Evolutionary conservation across 2,113 vertebrate genomes (phyloP).

Genomic region (Centropristis striata): DNA sequence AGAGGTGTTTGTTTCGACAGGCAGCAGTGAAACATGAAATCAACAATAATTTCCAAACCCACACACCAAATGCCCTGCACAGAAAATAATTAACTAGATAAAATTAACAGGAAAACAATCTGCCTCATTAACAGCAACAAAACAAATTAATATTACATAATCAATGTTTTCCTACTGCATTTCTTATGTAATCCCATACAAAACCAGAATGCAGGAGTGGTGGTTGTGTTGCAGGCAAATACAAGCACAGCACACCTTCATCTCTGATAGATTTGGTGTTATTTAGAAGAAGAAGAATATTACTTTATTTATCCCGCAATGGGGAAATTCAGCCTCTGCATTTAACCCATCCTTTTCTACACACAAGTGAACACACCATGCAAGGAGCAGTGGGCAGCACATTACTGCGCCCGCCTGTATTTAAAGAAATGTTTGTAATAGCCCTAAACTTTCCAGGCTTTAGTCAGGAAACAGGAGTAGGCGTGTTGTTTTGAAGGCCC

Average conservation of each 20-base stretch:
- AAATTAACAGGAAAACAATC: neutral
- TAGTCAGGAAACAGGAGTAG: slow-evolving; percentile 51
- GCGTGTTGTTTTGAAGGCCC: slow-evolving; percentile 56
- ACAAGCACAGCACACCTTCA: neutral
- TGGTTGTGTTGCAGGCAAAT: slow-evolving; percentile 1
- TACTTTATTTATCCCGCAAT: too few species aligned
- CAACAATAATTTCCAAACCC: slow-evolving; percentile 21
- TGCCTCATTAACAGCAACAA: neutral
- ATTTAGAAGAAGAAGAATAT: too few species aligned
- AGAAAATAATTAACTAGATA: neutral
- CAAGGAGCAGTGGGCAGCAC: too few species aligned
- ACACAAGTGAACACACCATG: too few species aligned
- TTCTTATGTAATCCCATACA: neutral
- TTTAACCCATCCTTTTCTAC: too few species aligned
- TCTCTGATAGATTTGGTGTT: slow-evolving; percentile 5
- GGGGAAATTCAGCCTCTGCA: too few species aligned
- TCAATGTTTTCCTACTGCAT: neutral
- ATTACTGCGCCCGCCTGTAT: too few species aligned
- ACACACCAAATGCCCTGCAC: neutral
- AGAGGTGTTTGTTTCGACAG: slow-evolving; percentile 24
- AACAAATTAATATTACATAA: neutral
- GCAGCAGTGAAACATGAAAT: neutral
- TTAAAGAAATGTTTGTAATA: slow-evolving; percentile 41
- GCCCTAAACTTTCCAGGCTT: slow-evolving; percentile 29
- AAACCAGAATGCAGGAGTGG: neutral